Evolutionary conservation across 1,140 invertebrate genomes (phyloP).

Genomic region (Zaprionus lachaisei): DNA sequence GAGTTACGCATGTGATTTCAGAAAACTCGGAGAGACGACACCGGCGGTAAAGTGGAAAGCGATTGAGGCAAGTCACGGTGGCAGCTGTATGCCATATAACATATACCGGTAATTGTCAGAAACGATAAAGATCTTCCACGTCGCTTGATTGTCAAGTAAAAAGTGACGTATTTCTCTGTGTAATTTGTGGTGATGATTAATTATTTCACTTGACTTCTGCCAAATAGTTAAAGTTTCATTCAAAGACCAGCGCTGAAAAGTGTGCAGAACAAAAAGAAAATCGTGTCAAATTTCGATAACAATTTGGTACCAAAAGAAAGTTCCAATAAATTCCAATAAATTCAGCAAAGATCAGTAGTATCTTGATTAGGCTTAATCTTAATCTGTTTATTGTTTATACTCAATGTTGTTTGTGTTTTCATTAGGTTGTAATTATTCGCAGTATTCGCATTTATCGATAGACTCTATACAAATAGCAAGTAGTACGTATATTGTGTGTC

Average conservation of each 20-base stretch:
- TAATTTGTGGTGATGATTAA: neutral
- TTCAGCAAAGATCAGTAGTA: neutral
- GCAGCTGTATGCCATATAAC: too few relatives aligned
- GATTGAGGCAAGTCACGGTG: neutral
- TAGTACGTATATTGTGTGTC: constrained; percentile 23
- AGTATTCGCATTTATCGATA: constrained; percentile 11
- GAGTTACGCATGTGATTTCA: neutral
- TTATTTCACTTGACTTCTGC: too few relatives aligned
- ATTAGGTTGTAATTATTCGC: neutral
- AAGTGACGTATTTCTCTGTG: neutral
- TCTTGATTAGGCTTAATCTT: neutral
- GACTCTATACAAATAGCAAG: constrained; percentile 19
- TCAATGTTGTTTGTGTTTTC: constrained; percentile 2
- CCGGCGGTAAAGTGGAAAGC: neutral
- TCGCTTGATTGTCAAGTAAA: too few relatives aligned
- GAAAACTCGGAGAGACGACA: neutral
- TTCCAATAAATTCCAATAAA: neutral
- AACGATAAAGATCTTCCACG: neutral
- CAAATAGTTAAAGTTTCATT: too few relatives aligned
- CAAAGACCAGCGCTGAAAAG: too few relatives aligned
- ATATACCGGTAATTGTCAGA: neutral
- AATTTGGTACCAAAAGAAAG: neutral
- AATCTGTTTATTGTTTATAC: constrained; percentile 6
- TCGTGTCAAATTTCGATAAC: neutral
- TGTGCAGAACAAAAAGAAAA: neutral